Evolutionary conservation across 1,140 invertebrate genomes (phyloP).

Genomic region (Dendroctonus ponderosae): DNA sequence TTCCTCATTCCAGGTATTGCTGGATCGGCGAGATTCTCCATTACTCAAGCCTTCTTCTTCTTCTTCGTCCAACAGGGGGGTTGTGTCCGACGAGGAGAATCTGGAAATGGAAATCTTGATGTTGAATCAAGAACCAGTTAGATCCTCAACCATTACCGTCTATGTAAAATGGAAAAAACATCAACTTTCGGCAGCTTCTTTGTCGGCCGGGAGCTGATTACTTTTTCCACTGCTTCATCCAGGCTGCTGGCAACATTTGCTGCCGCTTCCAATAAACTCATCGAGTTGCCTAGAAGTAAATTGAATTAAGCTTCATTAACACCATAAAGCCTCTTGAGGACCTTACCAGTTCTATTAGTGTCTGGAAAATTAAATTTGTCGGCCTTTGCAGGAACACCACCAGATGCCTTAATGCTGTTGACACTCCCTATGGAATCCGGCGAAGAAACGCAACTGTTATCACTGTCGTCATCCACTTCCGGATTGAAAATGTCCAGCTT

Average conservation of each 20-base stretch:
- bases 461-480: slow-evolving; percentile 87
- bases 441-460: slow-evolving; percentile 81
- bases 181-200: slow-evolving; percentile 57
- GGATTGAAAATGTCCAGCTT: slow-evolving; percentile 86
- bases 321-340: no score
- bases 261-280: slow-evolving; percentile 61
- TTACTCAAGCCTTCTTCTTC: slow-evolving; percentile 5
- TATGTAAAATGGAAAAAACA: slow-evolving; percentile 57
- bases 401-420: slow-evolving; percentile 41
- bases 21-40: slow-evolving; percentile 43
- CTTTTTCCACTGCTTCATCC: slow-evolving; percentile 65
- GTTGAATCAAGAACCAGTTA: background rate
- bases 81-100: slow-evolving; percentile 38
- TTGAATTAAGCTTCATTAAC: background rate
- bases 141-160: slow-evolving; percentile 30
- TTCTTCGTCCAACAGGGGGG: slow-evolving; percentile 48
- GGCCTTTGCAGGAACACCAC: background rate
- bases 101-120: slow-evolving; percentile 3
- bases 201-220: slow-evolving; percentile 49
- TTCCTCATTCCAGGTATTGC: slow-evolving; percentile 61
- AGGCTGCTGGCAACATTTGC: slow-evolving; percentile 65
- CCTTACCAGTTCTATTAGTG: slow-evolving; percentile 11
- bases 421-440: slow-evolving; percentile 84
- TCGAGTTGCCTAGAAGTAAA: slow-evolving; percentile 11
- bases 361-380: slow-evolving; percentile 43